Evolutionary conservation across 1,140 invertebrate genomes (phyloP), one percentile per base, ranked within the genome.

Genomic region (Eumeta japonica): DNA sequence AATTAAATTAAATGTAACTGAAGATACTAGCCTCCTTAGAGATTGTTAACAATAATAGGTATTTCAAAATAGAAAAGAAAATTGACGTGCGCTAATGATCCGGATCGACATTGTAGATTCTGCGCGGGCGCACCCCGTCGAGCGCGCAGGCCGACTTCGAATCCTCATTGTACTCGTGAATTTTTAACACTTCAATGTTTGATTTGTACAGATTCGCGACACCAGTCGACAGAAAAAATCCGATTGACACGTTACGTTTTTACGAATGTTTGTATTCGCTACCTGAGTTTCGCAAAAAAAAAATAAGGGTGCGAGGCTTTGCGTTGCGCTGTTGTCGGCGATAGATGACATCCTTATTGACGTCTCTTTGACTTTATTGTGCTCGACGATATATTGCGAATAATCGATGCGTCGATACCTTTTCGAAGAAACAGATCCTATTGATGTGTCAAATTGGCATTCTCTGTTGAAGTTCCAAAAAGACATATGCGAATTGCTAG

Each of bases 161-260:
- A 62, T 55, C 41, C 49, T 42, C 52, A 55, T 68, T 71, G 64
- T 70, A 39, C 55, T 52, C 46, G 43, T 43, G 52, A 60, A 70
- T 55, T 61, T 65, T 66, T 70, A 70, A 71, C 70, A 71, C 66
- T 70, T 67, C 64, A 70, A 58, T 70, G 51, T 74, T 74, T 71
- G 70, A 74, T 74, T 66, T 70, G 70, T 64, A 60, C 58, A 66
- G 68, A 70, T 68, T 58, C 58, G 51, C 46, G 57, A 62, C 55
- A 58, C 57, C 44, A 7, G n/a, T 5, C n/a, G 5, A n/a, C 28
- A 48, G 42, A 66, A 66, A 58, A 64, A 73, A 68, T 54, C 52
- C 65, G 54, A 74, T 74, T 71, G 70, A 74, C 52, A 71, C 48
- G 55, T 74, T 54, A 60, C 58, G 58, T 67, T 70, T 73, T 74